Evolutionary conservation across 2,113 vertebrate species (phyloP), one percentile per base, ranked within the genome.

Genomic region (Xyrauchen texanus): DNA sequence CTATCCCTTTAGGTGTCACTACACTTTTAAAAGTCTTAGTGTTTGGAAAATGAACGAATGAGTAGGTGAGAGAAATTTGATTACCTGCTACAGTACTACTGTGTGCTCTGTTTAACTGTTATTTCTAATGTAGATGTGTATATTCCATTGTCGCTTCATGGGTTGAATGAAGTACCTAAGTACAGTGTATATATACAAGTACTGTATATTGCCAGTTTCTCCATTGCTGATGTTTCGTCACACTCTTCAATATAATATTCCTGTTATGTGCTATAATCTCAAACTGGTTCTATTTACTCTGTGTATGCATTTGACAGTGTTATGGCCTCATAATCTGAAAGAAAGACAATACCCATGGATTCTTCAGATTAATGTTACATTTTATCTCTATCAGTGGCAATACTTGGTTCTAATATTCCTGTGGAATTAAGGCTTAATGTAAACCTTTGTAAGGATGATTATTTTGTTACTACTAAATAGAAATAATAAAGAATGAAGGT

Each of bases 391-490:
- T 64, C 74, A 78, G 64, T 66, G 77, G 81, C 81, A 80, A 77
- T 69, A 52, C 60, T 66, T 49, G 16, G 13, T 72, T 85, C 64
- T 64, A 68, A 81, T 81, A 85, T 85, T 85, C 84, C 84, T 81
- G 82, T 85, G 84, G 84, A 85, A 85, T 85, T 81, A 52, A 64
- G 51, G 81, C 81, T 83, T 42, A 72, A 55, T 79, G 81, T 85
- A 85, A 85, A 79, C 84, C 84, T 85, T 85, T 79, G 84, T 85
- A 85, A 85, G 84, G 84, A 71, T 34, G 69, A 81, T 58, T 21
- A 70, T 67, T 82, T 79, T 74, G 62, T 76, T 76, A 66, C 69
- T 76, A 34, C 21, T 34, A 1, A 34, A 34, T 34, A 34, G 21
- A 1, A 34, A 34, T 34, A 34, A 34, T 34, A 34, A 34, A 34